Percentiles rank a stretch among this genome's conserved stretches.
These are phyloP conservation scores for Carapus acus DNA, from an alignment of 2,797 vertebrate species.

Conservation along the genomic window DNA sequence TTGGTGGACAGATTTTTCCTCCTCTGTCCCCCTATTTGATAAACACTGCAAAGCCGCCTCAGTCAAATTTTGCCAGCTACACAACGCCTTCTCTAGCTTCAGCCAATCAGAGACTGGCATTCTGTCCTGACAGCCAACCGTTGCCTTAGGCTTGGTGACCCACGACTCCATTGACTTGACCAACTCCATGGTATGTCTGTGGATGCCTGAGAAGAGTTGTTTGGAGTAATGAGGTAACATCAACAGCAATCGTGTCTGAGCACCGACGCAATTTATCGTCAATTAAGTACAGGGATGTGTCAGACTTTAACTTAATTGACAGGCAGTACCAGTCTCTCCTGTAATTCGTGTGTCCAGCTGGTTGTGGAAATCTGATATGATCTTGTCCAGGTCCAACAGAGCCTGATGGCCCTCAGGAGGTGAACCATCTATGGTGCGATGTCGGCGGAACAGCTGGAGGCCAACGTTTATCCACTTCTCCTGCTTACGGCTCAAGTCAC, in stretches of 20 bases:
- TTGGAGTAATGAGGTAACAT: neutral
- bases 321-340: slow-evolving; percentile 79
- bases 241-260: neutral
- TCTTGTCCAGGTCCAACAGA: slow-evolving; percentile 62
- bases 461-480: slow-evolving; percentile 71
- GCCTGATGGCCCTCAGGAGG: slow-evolving; percentile 42
- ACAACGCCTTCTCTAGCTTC: slow-evolving; percentile 60
- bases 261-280: too few species aligned
- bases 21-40: slow-evolving; percentile 42
- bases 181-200: slow-evolving; percentile 62
- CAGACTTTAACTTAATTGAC: too few species aligned
- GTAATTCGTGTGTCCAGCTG: slow-evolving; percentile 65
- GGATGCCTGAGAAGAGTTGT: slow-evolving; percentile 62
- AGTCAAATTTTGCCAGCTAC: slow-evolving; percentile 58
- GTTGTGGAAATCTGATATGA: slow-evolving; percentile 56
- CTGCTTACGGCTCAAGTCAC: slow-evolving; percentile 56
- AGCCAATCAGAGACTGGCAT: slow-evolving; percentile 56
- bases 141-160: slow-evolving; percentile 55
- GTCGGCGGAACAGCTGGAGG: slow-evolving; percentile 68
- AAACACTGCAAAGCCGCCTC: slow-evolving; percentile 51
- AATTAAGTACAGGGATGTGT: neutral
- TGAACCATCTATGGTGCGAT: slow-evolving; percentile 58
- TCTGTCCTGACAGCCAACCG: slow-evolving; percentile 29
- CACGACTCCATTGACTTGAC: slow-evolving; percentile 65
- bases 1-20: slow-evolving; percentile 35